A percentile compares a stretch with the other conserved stretches of the same genome.
Evolutionary conservation across 2,113 vertebrate genomes (phyloP).

Genomic region (Thunnus maccoyii): DNA sequence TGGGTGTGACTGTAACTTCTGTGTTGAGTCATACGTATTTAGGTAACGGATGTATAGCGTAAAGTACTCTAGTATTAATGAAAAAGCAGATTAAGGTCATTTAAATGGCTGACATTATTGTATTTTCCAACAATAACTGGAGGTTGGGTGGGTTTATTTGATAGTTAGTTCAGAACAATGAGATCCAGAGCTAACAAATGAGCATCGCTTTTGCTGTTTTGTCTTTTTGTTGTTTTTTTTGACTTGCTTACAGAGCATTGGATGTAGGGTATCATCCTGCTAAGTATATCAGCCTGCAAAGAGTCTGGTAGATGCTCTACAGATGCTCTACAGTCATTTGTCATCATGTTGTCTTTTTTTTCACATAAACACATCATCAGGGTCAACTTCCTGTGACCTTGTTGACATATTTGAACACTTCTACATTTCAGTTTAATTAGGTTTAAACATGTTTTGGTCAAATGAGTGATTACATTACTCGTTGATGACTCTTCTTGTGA

Average conservation of each 20-base stretch:
- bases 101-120: neutral
- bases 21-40: neutral
- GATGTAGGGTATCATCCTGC: neutral
- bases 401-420: fast-evolving
- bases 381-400: neutral
- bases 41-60: neutral
- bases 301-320: neutral
- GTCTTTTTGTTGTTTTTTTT: neutral
- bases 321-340: neutral
- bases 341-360: neutral
- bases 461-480: slow-evolving; percentile 1
- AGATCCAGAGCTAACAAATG: neutral
- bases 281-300: neutral
- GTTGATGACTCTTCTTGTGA: neutral
- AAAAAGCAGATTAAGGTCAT: neutral
- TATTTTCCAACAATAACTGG: slow-evolving; percentile 1
- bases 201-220: neutral
- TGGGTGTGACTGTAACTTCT: no score
- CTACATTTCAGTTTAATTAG: slow-evolving; percentile 2
- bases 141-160: neutral
- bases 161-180: neutral
- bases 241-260: neutral
- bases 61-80: neutral
- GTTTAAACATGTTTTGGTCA: neutral
- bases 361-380: neutral